Evolutionary conservation across 2,113 vertebrate genomes (phyloP).

Genomic region (Sciurus niger): DNA sequence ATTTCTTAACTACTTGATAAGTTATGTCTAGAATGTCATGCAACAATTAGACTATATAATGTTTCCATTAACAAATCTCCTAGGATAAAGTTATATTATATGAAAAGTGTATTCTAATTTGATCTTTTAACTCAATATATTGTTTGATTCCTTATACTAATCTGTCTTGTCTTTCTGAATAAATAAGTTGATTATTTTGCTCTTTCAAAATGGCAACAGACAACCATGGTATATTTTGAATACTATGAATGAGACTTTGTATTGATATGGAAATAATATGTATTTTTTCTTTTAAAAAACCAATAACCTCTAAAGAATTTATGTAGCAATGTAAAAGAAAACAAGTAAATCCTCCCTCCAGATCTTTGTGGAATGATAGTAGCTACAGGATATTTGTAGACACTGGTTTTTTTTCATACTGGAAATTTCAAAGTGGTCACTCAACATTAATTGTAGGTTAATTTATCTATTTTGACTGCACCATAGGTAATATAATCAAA

Average conservation of each 20-base stretch:
- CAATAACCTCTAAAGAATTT: background rate
- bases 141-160: slow-evolving; percentile 56
- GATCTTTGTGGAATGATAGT: background rate
- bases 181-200: slow-evolving; percentile 3
- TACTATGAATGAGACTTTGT: background rate
- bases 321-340: background rate
- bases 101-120: slow-evolving; percentile 59
- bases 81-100: slow-evolving; percentile 24
- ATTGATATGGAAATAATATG: background rate
- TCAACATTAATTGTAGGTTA: background rate
- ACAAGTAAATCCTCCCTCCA: background rate
- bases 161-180: background rate
- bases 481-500: background rate
- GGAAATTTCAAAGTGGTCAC: background rate
- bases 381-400: background rate
- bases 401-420: background rate
- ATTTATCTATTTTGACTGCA: background rate
- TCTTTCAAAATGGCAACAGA: background rate
- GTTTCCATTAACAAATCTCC: slow-evolving; percentile 50
- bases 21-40: slow-evolving; percentile 67
- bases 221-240: too few species aligned
- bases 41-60: slow-evolving; percentile 58
- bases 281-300: slow-evolving; percentile 22
- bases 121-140: slow-evolving; percentile 43
- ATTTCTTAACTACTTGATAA: slow-evolving; percentile 55